These are phyloP conservation scores for Syngnathus floridae DNA, from an alignment of 2,113 vertebrate genomes.

Conservation along the genomic window DNA sequence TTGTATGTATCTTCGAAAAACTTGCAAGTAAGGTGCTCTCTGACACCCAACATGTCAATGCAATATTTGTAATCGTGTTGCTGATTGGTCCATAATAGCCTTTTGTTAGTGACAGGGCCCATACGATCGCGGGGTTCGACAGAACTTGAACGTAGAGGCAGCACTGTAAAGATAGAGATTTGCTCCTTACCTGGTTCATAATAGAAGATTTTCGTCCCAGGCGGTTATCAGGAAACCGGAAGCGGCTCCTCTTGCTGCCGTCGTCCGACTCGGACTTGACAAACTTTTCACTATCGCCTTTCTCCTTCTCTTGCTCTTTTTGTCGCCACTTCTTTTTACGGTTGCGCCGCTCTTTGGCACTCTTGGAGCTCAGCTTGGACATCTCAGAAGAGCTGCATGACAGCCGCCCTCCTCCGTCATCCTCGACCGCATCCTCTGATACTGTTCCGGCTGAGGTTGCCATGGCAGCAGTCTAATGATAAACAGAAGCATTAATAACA, in stretches of 20 bases:
- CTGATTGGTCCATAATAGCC: no score
- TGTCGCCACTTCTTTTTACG: conserved; percentile 87
- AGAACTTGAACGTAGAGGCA: background rate
- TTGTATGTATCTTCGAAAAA: no score
- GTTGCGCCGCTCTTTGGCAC: conserved; percentile 93
- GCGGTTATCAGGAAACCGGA: conserved; percentile 87
- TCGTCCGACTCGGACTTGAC: conserved; percentile 97
- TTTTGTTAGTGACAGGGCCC: no score
- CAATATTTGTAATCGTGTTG: no score
- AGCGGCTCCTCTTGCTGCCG: conserved; percentile 87
- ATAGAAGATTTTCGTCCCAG: conserved; percentile 93
- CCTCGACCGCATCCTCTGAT: conserved; percentile 90
- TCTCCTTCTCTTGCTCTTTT: conserved; percentile 94
- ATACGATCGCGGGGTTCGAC: background rate
- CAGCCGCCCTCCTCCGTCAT: conserved; percentile 83
- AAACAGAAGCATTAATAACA: background rate
- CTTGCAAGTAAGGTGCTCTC: no score
- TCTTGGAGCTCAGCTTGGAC: conserved; percentile 97
- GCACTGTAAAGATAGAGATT: background rate
- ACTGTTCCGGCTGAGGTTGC: conserved; percentile 95
- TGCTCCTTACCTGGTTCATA: conserved; percentile 90
- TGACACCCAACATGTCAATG: no score
- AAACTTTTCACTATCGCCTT: conserved; percentile 92
- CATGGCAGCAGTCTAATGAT: conserved; percentile 81
- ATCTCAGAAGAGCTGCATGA: conserved; percentile 92